These are phyloP conservation scores for Caenorhabditis imperialis DNA, from an alignment of 2,888 invertebrate genomes.

Conservation along the genomic window DNA sequence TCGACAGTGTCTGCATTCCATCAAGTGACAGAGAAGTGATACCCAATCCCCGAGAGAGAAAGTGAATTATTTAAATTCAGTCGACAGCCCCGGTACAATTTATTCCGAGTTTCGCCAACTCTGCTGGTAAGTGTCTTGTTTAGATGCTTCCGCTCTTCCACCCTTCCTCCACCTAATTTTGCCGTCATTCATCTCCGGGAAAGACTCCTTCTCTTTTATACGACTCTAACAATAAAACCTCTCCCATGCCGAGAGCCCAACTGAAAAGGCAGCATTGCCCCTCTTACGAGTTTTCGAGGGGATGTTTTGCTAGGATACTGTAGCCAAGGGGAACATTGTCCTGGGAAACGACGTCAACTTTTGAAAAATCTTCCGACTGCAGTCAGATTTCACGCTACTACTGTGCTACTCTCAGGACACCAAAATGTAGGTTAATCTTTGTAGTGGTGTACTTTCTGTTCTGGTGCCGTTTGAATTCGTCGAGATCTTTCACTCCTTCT, in stretches of 20 bases:
- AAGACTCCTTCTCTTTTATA: constrained; percentile 22
- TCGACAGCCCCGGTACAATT: not conserved
- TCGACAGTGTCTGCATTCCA: no score
- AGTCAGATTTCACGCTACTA: no score
- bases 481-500: not conserved
- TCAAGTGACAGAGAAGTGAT: no score
- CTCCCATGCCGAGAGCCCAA: constrained; percentile 2
- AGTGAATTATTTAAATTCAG: no score
- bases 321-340: constrained; percentile 29
- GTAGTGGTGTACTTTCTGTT: no score
- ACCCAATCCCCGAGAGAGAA: not conserved
- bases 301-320: constrained; percentile 37
- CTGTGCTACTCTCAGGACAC: no score
- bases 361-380: no score
- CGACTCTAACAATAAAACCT: constrained; percentile 26
- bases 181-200: constrained; percentile 25
- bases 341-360: no score
- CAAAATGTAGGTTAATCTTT: no score
- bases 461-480: not conserved
- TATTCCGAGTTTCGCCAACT: not conserved
- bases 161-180: constrained; percentile 19
- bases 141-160: constrained; percentile 1
- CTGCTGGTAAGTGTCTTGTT: not conserved
- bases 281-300: constrained; percentile 14
- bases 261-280: no score